A percentile compares a stretch with the other conserved stretches of the same genome.
Evolutionary conservation across 2,888 invertebrate species (phyloP).

Genomic region (Drosophila longiperda): DNA sequence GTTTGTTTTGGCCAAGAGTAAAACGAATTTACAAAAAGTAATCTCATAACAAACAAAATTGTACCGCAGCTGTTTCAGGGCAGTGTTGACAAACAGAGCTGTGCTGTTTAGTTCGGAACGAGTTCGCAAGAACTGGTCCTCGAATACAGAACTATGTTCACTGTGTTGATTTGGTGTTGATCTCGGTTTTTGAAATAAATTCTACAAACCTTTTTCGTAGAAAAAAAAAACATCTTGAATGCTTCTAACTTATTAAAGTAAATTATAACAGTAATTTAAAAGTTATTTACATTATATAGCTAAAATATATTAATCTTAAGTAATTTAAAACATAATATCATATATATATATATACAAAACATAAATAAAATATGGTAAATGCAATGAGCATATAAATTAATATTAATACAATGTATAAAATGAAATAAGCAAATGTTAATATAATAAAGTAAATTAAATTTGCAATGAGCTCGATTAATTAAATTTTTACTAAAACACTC

Average conservation of each 20-base stretch:
- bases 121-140: not conserved
- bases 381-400: not conserved
- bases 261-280: not conserved
- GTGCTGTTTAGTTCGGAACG: not conserved
- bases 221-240: not conserved
- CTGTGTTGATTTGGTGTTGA: not conserved
- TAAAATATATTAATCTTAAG: not conserved
- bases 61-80: conserved; percentile 40
- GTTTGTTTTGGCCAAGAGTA: conserved; percentile 3
- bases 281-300: not conserved
- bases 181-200: not conserved
- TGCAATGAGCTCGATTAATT: not conserved
- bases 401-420: not conserved
- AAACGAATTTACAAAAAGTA: conserved; percentile 26
- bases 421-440: not conserved
- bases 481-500: not conserved
- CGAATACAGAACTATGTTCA: not conserved
- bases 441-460: not conserved
- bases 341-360: not conserved
- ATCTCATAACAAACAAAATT: conserved; percentile 58
- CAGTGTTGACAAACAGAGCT: conserved; percentile 39
- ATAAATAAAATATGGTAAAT: not conserved
- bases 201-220: not conserved
- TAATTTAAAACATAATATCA: not conserved
- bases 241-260: not conserved